Evolutionary conservation across 1,140 invertebrate species (phyloP), one percentile per base, ranked within the genome.

Genomic region (Cyphomyrmex costatus): DNA sequence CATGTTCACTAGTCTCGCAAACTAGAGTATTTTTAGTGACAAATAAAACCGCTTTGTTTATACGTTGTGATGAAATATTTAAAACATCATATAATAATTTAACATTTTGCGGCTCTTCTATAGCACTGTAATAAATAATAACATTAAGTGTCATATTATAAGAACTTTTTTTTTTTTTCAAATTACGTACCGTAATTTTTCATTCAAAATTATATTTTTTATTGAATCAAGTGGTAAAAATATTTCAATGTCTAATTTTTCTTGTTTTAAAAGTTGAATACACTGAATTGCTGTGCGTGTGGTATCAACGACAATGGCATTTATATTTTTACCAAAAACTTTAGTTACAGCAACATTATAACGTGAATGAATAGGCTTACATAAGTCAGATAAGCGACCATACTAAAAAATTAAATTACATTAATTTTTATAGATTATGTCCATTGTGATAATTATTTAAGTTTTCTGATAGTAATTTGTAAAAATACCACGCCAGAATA

Each of bases 221-320:
- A 99, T 97, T 92, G 98, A 98, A 93, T 99, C 98, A 0, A 99
- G 95, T 0, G 99, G 99, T 66, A 99, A 95, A 95, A 99, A 99
- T 8, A 98, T 99, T 96, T 99, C 99, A 0, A 98, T 97, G 91
- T 98, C 98, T 88, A 99, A 95, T 96, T 99, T 97, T 91, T 99
- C 97, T 92, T 99, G 98, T 92, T 99, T 99, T 83, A 99, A 96
- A 93, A 99, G 99, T 94, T 98, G 96, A 91, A 99, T 99, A 92
- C 99, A 99, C 89, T 98, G 96, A 19, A 97, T 96, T 5, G 98
- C 99, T 1, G 99, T 99, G 93, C 98, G 97, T 94, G 98, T 98
- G 0, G 98, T 98, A 95, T 99, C 98, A 33, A 99, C 99, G n/a
- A 99, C 98, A 92, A 99, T 99, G 51, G 98, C 98, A 93, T 99